Evolutionary conservation across 2,888 invertebrate genomes (phyloP), one percentile per base, ranked within the genome.

Genomic region (Stenoptilia bipunctidactyla): DNA sequence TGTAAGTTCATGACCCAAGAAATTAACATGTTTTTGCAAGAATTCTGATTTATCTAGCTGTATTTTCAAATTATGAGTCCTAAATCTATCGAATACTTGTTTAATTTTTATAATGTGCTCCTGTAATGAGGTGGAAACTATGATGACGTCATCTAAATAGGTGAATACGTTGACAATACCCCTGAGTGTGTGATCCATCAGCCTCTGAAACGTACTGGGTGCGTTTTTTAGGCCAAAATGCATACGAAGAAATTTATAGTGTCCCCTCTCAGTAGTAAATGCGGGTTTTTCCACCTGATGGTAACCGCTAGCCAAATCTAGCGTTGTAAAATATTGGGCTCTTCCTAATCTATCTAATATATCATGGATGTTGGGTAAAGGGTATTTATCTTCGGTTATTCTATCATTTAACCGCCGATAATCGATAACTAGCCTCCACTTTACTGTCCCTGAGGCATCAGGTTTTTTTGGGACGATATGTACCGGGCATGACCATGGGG

Each of bases 211-310:
- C 1, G 56, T 58, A 14, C 51, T 51, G 0, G 61, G 61, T 5
- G 58, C 52, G 15, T 53, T 58, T 41, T 49, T 59, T 1, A 61
- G 15, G 2, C 58, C 60, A 38, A 61, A 58, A 0, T 58, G 59
- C 58, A 61, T 62, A 42, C 61, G 45, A 0, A 52, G 20, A 12
- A 56, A 62, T 42, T 63, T 61, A 15, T 53, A 61, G 25, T 64
- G 62, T 8, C 58, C 58, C 13, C 48, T 40, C 1, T 56, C 55
- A 2, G 50, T 58, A 0, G 45, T 43, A 27, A 65, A 62, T 3
- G 57, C 61, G 1, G 61, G 61, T 61, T 61, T 38, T 53, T 47
- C 42, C 3, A 39, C 40, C 15, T 58, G 52, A 25, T 55, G 51
- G 20, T 52, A 53, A 0, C 54, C 51, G 15, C 42, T 43, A 1